Evolutionary conservation across 2,113 vertebrate genomes (phyloP).

Genomic region (Eonycteris spelaea): DNA sequence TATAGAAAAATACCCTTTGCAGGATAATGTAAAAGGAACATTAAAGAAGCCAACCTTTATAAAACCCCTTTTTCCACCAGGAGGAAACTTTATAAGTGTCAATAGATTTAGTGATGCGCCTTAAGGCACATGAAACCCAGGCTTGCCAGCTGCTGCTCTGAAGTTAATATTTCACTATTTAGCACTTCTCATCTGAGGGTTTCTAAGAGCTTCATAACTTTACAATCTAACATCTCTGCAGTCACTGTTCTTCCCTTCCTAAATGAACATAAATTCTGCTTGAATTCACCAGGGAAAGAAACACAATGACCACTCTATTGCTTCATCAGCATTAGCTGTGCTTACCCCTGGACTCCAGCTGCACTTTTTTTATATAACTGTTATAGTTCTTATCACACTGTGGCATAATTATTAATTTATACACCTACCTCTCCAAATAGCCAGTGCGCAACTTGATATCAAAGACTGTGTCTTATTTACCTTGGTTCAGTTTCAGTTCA

Average conservation of each 20-base stretch:
- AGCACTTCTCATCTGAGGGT: neutral
- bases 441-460: neutral
- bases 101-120: neutral
- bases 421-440: neutral
- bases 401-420: constrained; percentile 23
- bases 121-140: constrained; percentile 10
- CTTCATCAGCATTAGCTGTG: neutral
- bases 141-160: neutral
- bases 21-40: constrained; percentile 27
- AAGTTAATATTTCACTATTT: constrained; percentile 31
- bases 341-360: neutral
- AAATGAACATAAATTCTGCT: constrained; percentile 23
- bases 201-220: constrained; percentile 41
- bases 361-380: neutral
- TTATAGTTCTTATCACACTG: constrained; percentile 11
- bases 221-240: neutral
- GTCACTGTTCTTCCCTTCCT: constrained; percentile 23
- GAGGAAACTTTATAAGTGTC: neutral
- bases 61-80: neutral
- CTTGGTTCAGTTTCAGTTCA: constrained; percentile 7
- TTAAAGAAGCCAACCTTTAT: constrained; percentile 18
- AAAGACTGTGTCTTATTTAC: neutral
- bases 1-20: constrained; percentile 21
- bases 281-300: neutral
- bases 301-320: neutral